phyloP scores from a whole-genome alignment of 2,797 vertebrate species.

The Mormyrus proboscirostris region DNA sequence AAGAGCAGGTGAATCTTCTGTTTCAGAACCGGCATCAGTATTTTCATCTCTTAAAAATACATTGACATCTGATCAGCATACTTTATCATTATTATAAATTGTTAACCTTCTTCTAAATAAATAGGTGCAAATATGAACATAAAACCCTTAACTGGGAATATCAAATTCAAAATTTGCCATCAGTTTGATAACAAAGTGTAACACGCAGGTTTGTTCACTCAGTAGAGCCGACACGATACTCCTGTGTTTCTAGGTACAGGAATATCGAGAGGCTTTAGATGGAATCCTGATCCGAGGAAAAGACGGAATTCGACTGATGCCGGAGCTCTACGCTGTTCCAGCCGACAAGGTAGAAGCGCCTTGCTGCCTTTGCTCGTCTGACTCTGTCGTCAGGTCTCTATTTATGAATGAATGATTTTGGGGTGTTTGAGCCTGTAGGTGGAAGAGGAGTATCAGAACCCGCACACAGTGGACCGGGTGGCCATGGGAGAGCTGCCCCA shows the following conservation, averaged over 20 bases:
- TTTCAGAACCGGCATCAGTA: not conserved
- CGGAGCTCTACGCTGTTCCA: slow-evolving; percentile 87
- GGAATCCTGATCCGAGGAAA: slow-evolving; percentile 84
- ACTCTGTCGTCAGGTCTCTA: not conserved
- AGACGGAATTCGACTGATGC: slow-evolving; percentile 82
- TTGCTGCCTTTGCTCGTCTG: not conserved
- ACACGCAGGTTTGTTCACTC: not conserved
- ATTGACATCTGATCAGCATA: not conserved
- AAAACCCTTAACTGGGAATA: not conserved
- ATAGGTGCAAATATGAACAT: not conserved
- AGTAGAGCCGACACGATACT: not conserved
- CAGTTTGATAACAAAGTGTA: not conserved
- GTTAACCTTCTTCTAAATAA: not conserved
- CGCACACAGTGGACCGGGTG: slow-evolving; percentile 84
- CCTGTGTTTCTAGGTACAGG: slow-evolving; percentile 71
- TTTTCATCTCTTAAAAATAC: not conserved
- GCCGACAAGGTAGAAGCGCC: slow-evolving; percentile 70
- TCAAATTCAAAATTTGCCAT: not conserved
- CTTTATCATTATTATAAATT: not conserved
- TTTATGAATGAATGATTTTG: not conserved
- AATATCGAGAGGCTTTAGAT: slow-evolving; percentile 90
- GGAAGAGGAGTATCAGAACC: slow-evolving; percentile 85
- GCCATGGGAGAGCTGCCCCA: slow-evolving; percentile 85
- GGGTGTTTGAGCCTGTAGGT: slow-evolving; percentile 58
- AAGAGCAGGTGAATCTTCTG: slow-evolving; percentile 69